Evolutionary conservation across 1,140 invertebrate species (phyloP), one percentile per base, ranked within the genome.

Genomic region (Drosophila leontia): DNA sequence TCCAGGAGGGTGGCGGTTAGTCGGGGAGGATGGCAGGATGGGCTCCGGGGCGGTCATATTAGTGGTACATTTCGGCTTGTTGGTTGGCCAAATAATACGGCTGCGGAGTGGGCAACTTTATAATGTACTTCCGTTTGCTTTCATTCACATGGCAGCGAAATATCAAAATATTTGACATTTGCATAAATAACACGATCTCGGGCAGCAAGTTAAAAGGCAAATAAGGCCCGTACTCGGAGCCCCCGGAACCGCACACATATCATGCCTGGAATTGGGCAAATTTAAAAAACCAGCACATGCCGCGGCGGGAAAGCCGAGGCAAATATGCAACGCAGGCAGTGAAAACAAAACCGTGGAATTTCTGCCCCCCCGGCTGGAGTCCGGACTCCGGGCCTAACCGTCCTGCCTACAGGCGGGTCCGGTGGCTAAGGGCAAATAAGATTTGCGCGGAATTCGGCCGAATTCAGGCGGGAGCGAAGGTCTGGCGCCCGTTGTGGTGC

Each of bases 81-180:
- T 61, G 65, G 83, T 70, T 80, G 76, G 64, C 76, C 83, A 88
- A 87, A 87, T 80, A 83, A 83, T 74, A 82, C 72, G 64, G 32
- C 19, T 56, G 39, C 12, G 19, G 47, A 34, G 17, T 29, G 48
- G 42, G 48, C 63, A 86, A 80, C 84, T 87, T 87, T 84, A 88
- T 90, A 87, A 87, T 87, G 77, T 87, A 87, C 84, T 87, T 87
- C 85, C 80, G 84, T 80, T 87, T 75, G 77, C 80, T 78, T 84
- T 88, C 72, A 86, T 83, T 87, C 84, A 80, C 80, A 88, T 87
- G 80, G 80, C 80, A 88, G 85, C 84, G 85, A 77, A 78, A 80
- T 84, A 84, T 87, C 84, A 87, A 88, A 84, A 87, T 87, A 84
- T 88, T 87, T 88, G 84, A 87, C 84, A 88, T 87, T 87, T 87